Percentiles rank a stretch among this genome's conserved stretches.
Conservation (phyloP, 2,797 vertebrate species). For the Acipenser transmontanus region DNA sequence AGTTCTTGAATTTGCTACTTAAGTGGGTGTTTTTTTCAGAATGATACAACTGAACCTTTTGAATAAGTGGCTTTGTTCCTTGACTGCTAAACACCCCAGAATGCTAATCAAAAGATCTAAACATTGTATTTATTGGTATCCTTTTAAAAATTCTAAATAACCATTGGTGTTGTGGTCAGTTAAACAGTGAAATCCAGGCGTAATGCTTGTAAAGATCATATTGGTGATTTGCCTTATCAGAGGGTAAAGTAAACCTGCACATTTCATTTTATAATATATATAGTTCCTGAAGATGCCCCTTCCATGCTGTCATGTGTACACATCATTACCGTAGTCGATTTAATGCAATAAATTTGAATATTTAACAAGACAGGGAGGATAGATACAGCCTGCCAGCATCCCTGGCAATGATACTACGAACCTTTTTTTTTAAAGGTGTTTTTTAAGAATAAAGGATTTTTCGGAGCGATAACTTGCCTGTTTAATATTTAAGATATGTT, state of each 20-base stretch:
- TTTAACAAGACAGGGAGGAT: neutral
- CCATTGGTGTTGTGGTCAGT: neutral
- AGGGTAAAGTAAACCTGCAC: neutral
- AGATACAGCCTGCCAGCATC: no score
- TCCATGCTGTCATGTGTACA: constrained; percentile 1
- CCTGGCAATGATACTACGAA: no score
- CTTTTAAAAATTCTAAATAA: neutral
- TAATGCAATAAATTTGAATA: neutral
- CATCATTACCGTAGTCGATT: neutral
- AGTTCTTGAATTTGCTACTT: no score
- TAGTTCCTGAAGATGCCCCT: neutral
- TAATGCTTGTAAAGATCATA: neutral
- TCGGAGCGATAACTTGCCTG: no score
- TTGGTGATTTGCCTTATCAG: neutral
- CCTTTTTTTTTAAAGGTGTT: no score
- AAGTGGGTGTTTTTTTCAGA: no score
- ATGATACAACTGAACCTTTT: no score
- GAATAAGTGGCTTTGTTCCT: no score
- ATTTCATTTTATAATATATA: neutral
- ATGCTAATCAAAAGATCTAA: no score
- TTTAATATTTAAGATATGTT: no score
- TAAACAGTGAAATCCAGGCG: neutral
- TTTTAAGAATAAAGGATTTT: neutral
- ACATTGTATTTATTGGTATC: no score
- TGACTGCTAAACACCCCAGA: no score